phyloP scores from a whole-genome alignment of 2,888 invertebrate genomes.

The Macrophya alboannulata region DNA sequence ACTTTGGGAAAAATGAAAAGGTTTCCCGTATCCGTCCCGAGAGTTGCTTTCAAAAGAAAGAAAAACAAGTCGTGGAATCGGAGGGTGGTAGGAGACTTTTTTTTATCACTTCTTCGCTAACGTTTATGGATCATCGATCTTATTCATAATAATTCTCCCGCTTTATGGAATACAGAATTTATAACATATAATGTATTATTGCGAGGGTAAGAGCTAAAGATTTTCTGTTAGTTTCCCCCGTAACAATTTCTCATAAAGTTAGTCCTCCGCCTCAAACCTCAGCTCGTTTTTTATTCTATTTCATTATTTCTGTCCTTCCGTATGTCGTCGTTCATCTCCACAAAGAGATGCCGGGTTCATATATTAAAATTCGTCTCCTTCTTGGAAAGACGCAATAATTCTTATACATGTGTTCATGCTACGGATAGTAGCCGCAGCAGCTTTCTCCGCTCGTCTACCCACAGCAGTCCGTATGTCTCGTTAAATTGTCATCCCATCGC shows the following conservation, averaged over 20 bases:
- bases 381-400: conserved; percentile 9
- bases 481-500: conserved; percentile 49
- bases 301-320: not conserved
- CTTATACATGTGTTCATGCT: not conserved
- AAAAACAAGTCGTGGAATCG: not conserved
- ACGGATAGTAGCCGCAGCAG: not conserved
- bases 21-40: not conserved
- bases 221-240: not conserved
- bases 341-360: conserved; percentile 5
- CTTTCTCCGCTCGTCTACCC: not conserved
- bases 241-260: not conserved
- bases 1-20: not conserved
- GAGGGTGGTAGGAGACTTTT: not conserved
- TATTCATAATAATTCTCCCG: conserved; percentile 3
- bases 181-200: not conserved
- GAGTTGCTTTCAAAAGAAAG: not conserved
- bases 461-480: conserved; percentile 21
- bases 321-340: not conserved
- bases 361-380: conserved; percentile 5
- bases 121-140: conserved; percentile 14
- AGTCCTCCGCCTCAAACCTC: not conserved
- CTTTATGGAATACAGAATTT: not conserved
- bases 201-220: not conserved
- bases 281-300: conserved; percentile 11
- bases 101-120: not conserved